These are phyloP conservation scores for Ectemnius continuus DNA, from an alignment of 2,888 invertebrate species.

Conservation along the genomic window DNA sequence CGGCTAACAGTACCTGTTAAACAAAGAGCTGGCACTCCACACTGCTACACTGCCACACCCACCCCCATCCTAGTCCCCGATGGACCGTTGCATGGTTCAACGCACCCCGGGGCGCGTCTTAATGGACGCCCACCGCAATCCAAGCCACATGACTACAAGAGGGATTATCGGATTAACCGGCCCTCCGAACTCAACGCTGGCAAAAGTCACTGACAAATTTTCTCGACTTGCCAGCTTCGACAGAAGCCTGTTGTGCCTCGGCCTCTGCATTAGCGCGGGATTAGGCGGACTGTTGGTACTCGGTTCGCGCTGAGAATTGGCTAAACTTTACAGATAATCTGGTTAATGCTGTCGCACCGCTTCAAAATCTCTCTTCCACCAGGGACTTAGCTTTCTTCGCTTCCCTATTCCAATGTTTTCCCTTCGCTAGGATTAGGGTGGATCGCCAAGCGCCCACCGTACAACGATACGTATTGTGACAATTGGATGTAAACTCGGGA, in stretches of 20 bases:
- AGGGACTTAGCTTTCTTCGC: no score
- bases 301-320: constrained; percentile 54
- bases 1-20: constrained; percentile 1
- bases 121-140: constrained; percentile 29
- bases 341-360: constrained; percentile 28
- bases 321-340: constrained; percentile 57
- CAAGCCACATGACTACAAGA: constrained; percentile 26
- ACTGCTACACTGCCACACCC: constrained; percentile 24
- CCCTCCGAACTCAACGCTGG: background rate
- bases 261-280: constrained; percentile 31
- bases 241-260: background rate
- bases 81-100: background rate
- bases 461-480: no score
- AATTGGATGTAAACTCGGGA: background rate
- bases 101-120: constrained; percentile 30
- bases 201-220: background rate
- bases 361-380: background rate
- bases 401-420: background rate
- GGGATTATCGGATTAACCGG: constrained; percentile 55
- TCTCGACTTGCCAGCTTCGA: no score
- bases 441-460: no score
- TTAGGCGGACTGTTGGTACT: constrained; percentile 66
- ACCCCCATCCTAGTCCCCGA: constrained; percentile 37
- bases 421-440: background rate
- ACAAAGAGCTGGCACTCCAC: constrained; percentile 24